phyloP scores from a whole-genome alignment of 2,888 invertebrate species.

The Asteroscopus sphinx region DNA sequence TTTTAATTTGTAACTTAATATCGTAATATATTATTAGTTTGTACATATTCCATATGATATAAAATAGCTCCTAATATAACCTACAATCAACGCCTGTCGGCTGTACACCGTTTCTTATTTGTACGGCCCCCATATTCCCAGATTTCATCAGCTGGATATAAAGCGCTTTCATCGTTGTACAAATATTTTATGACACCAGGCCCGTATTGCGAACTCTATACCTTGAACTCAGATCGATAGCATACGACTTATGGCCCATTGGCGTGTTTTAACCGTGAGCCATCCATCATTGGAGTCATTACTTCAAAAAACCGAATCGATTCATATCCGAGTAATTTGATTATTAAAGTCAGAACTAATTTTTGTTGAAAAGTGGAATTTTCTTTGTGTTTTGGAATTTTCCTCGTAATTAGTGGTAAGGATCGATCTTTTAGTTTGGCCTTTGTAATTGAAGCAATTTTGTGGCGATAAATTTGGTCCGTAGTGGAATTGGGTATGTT shows the following conservation, averaged over 20 bases:
- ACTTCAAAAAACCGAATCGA: slow-evolving; percentile 48
- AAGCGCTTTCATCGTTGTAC: slow-evolving; percentile 44
- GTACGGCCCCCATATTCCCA: slow-evolving; percentile 34
- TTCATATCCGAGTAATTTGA: slow-evolving; percentile 50
- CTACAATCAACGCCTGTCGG: slow-evolving; percentile 14
- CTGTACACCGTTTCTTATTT: slow-evolving; percentile 32
- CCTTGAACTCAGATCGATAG: slow-evolving; percentile 60
- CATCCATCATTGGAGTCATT: slow-evolving; percentile 47
- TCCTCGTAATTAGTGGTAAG: slow-evolving; percentile 45
- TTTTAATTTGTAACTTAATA: no score
- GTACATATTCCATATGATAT: slow-evolving; percentile 14
- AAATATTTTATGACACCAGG: slow-evolving; percentile 49
- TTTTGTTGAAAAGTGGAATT: slow-evolving; percentile 21
- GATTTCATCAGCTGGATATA: slow-evolving; percentile 49
- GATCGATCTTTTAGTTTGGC: slow-evolving; percentile 58
- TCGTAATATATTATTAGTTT: neutral
- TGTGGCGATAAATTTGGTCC: slow-evolving; percentile 59
- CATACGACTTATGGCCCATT: slow-evolving; percentile 47
- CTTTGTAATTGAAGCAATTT: slow-evolving; percentile 65
- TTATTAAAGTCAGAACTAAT: slow-evolving; percentile 32
- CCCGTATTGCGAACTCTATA: slow-evolving; percentile 43
- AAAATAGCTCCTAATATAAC: slow-evolving; percentile 14
- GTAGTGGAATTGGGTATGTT: slow-evolving; percentile 49
- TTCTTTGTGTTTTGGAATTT: slow-evolving; percentile 28
- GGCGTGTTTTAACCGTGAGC: slow-evolving; percentile 47